Evolutionary conservation across 2,797 vertebrate species (phyloP).

Genomic region (Numenius phaeopus): DNA sequence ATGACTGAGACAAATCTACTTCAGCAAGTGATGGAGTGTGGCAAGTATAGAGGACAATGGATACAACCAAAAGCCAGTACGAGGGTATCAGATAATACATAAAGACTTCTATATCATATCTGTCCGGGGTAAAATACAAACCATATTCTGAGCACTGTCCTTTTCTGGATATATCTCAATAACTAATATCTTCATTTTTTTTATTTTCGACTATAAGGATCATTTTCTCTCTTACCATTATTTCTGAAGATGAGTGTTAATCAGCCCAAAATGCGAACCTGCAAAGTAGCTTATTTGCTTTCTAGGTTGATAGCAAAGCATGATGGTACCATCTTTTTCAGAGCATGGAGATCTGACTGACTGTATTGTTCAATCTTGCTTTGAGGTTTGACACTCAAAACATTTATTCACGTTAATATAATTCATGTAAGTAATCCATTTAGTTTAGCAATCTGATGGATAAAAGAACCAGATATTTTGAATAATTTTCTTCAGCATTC

Average conservation of each 20-base stretch:
- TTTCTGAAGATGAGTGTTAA: neutral
- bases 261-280: neutral
- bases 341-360: neutral
- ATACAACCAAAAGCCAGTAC: neutral
- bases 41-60: neutral
- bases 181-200: neutral
- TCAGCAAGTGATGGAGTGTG: neutral
- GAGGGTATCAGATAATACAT: neutral
- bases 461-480: neutral
- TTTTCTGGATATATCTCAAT: neutral
- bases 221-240: neutral
- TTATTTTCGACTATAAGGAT: neutral
- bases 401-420: neutral
- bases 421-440: neutral
- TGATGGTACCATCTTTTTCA: neutral
- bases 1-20: neutral
- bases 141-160: neutral
- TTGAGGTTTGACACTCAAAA: neutral
- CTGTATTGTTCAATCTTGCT: neutral
- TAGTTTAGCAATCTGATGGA: neutral
- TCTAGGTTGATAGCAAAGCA: neutral
- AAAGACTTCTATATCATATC: neutral
- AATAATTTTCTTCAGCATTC: slow-evolving; percentile 1
- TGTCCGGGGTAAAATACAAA: neutral
- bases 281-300: neutral